These are phyloP conservation scores for Pseudopipra pipra DNA, from an alignment of 2,113 vertebrate species.

Conservation along the genomic window DNA sequence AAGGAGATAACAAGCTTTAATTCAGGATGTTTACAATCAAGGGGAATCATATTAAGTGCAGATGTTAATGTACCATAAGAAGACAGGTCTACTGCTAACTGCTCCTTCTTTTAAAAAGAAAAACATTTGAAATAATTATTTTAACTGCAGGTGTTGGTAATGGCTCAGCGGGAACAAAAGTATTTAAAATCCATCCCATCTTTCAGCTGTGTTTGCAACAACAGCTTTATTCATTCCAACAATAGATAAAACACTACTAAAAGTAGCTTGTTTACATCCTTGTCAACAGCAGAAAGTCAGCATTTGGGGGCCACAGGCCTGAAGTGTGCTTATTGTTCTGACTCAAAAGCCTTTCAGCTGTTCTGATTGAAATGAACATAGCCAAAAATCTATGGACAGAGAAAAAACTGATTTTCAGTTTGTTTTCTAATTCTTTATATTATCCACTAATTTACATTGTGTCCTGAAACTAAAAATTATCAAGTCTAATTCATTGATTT, in stretches of 20 bases:
- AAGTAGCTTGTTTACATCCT: neutral
- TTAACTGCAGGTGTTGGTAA: constrained; percentile 64
- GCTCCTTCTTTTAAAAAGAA: constrained; percentile 60
- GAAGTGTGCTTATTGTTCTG: neutral
- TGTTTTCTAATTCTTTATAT: neutral
- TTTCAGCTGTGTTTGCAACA: constrained; percentile 38
- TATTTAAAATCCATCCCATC: constrained; percentile 49
- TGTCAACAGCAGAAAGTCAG: neutral
- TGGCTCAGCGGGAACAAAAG: constrained; percentile 63
- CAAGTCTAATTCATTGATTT: neutral
- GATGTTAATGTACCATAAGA: constrained; percentile 65
- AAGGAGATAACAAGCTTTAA: constrained; percentile 66
- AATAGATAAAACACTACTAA: constrained; percentile 8
- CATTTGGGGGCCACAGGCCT: neutral
- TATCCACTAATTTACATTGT: neutral
- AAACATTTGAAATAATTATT: constrained; percentile 68
- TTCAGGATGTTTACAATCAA: constrained; percentile 57
- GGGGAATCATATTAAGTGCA: constrained; percentile 58
- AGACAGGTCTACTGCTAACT: constrained; percentile 56
- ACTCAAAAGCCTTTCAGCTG: neutral
- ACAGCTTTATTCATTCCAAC: constrained; percentile 27
- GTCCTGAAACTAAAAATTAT: neutral
- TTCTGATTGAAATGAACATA: neutral
- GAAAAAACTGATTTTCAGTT: neutral
- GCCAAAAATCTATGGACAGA: neutral